These are phyloP conservation scores for Onychostruthus taczanowskii DNA, from an alignment of 2,113 vertebrate species.

Conservation along the genomic window DNA sequence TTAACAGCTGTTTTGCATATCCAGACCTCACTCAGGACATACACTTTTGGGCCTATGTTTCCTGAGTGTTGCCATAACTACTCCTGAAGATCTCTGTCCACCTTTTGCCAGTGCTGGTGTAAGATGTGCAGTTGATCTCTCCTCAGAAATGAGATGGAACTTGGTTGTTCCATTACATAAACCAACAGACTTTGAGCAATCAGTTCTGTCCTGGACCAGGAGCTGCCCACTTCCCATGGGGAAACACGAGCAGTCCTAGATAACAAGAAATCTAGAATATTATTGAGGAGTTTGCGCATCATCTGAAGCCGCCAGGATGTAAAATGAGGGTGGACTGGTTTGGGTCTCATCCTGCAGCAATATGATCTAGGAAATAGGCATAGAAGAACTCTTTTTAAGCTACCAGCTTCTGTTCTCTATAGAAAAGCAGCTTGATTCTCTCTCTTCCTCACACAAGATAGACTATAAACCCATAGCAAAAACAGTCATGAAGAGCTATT, in stretches of 20 bases:
- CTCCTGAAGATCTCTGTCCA: not conserved
- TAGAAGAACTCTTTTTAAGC: not conserved
- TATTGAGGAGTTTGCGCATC: not conserved
- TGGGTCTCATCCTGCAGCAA: not conserved
- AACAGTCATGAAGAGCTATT: not conserved
- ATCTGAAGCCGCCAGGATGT: not conserved
- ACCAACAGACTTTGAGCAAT: not conserved
- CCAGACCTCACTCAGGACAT: not conserved
- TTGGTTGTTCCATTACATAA: not conserved
- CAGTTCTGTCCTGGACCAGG: not conserved
- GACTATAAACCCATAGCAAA: not conserved
- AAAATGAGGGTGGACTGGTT: not conserved
- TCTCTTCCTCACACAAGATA: not conserved
- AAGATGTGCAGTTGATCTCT: not conserved
- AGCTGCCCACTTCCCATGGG: fast-evolving
- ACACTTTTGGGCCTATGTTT: not conserved
- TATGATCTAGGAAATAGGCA: not conserved
- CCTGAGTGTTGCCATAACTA: not conserved
- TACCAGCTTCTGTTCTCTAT: not conserved
- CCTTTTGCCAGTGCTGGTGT: not conserved
- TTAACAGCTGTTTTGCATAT: not conserved
- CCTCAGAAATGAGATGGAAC: not conserved
- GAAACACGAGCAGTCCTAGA: not conserved
- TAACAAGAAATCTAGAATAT: not conserved
- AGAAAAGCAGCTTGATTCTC: not conserved